Percentiles rank a stretch among this genome's conserved stretches.
These are phyloP conservation scores for Prunella strophiata DNA, from an alignment of 2,797 vertebrate species.

Conservation along the genomic window DNA sequence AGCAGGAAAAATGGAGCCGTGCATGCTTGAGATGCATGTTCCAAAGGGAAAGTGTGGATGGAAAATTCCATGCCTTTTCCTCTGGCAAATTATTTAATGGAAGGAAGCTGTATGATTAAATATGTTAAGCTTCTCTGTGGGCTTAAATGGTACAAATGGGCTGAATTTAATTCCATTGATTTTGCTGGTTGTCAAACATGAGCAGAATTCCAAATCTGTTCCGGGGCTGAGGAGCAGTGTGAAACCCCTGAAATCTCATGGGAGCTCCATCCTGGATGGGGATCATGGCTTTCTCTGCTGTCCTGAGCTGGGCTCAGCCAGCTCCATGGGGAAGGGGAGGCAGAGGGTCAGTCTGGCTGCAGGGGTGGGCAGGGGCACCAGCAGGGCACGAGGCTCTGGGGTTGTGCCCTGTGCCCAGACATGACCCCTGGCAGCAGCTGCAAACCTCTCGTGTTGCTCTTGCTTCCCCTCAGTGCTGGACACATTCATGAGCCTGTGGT, in stretches of 20 bases:
- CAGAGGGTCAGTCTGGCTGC: background rate
- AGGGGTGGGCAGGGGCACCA: background rate
- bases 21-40: background rate
- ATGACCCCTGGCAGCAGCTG: background rate
- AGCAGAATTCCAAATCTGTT: background rate
- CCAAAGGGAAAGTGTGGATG: background rate
- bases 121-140: constrained; percentile 28
- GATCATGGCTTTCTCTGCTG: background rate
- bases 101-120: background rate
- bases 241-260: background rate
- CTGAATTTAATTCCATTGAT: background rate
- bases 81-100: background rate
- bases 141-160: background rate
- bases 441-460: fast-evolving
- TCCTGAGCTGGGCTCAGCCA: background rate
- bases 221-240: background rate
- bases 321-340: background rate
- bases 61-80: constrained; percentile 20
- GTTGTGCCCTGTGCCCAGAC: background rate
- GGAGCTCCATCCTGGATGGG: background rate
- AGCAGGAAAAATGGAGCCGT: background rate
- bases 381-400: background rate
- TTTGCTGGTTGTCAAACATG: background rate
- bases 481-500: fast-evolving
- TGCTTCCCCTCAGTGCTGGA: background rate